Conservation (phyloP, 2,888 invertebrate genomes). For the Hololepta plana region DNA sequence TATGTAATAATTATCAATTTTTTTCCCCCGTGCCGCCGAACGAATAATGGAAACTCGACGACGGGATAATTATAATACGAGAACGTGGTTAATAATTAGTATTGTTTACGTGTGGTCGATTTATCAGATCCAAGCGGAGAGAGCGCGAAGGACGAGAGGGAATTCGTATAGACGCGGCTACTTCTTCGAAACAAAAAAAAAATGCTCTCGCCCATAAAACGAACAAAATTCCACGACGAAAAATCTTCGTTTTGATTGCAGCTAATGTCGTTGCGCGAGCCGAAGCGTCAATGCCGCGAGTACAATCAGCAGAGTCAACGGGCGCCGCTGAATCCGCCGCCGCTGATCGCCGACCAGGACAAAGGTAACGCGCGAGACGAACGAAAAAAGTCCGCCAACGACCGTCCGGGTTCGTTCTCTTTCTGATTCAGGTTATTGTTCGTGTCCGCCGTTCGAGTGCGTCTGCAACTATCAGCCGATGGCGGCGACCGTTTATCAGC, state of each 20-base stretch:
- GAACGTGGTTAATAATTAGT: too few relatives aligned
- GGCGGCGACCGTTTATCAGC: conserved; percentile 16
- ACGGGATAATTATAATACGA: too few relatives aligned
- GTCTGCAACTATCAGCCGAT: conserved; percentile 35
- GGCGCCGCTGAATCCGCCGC: conserved; percentile 31
- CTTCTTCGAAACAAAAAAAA: too few relatives aligned
- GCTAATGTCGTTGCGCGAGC: conserved; percentile 35
- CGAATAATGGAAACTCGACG: too few relatives aligned
- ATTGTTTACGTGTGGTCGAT: conserved; percentile 15
- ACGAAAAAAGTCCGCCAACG: conserved; percentile 2
- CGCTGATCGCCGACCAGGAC: conserved; percentile 48
- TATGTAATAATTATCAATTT: conserved; percentile 12
- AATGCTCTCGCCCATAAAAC: too few relatives aligned
- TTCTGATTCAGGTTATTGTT: conserved; percentile 49
- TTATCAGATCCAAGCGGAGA: too few relatives aligned
- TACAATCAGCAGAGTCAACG: conserved; percentile 1
- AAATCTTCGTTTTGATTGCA: conserved; percentile 20
- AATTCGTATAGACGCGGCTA: too few relatives aligned
- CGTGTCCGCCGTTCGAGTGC: conserved; percentile 60
- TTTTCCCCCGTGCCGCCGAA: conserved; percentile 12
- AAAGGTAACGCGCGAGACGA: too few relatives aligned
- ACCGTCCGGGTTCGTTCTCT: background rate
- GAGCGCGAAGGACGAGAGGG: too few relatives aligned
- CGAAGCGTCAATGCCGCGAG: conserved; percentile 32
- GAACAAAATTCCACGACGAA: too few relatives aligned